Evolutionary conservation across 1,140 invertebrate species (phyloP), one percentile per base, ranked within the genome.

Genomic region (Linepithema humile): DNA sequence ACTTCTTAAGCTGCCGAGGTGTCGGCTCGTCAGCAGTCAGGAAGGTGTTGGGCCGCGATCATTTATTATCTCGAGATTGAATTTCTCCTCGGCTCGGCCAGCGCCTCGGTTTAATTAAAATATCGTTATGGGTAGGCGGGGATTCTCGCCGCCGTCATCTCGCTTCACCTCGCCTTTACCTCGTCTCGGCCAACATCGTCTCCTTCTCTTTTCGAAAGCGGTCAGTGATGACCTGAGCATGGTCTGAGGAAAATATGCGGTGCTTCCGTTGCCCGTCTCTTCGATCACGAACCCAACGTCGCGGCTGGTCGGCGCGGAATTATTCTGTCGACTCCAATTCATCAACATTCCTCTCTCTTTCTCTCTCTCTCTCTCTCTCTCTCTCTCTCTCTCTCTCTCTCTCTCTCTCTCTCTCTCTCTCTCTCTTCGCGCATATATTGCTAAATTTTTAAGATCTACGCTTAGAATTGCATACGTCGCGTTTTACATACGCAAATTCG

Each of bases 21-120:
- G 92, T 93, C 91, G 92, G 92, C 92, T 93, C 92, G 92, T 91
- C 91, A 93, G 92, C 90, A 93, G 91, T 92, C 91, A 91, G 92
- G 91, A 94, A 94, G 93, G 93, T 93, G 92, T 93, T 92, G 91
- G 92, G 90, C 92, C 92, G 91, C 91, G 93, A 94, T 94, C 94
- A 94, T 94, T 94, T 94, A 94, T 94, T 94, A 94, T 94, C 93
- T 92, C 90, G 92, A 94, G 94, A 94, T 94, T 94, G 93, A 94
- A 94, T 94, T 94, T 94, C 93, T 94, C 91, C 91, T 90, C 90
- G 90, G 91, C 90, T 88, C 90, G 86, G 85, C 90, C 92, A 90
- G 88, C 92, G 90, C 91, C 91, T 93, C 90, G 90, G 91, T 94
- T 94, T 94, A 94, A 94, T 94, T 94, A 94, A 94, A 94, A 94